Conservation (phyloP, 2,113 vertebrate genomes). For the Salvelinus sp. region DNA sequence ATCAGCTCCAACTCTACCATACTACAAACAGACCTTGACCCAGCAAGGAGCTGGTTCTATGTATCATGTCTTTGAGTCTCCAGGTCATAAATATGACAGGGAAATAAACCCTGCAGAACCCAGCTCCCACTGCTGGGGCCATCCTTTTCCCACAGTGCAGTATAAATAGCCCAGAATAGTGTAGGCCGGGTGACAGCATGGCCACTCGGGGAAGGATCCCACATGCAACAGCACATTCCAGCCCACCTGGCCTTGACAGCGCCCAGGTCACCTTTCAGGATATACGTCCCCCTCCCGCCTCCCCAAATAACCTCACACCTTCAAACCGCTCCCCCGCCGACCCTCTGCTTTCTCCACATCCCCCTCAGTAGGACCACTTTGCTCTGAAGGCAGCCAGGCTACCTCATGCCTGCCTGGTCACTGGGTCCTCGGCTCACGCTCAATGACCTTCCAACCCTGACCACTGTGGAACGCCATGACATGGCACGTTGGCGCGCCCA, state of each 20-base stretch:
- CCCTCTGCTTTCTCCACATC: constrained; percentile 8
- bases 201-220: constrained; percentile 38
- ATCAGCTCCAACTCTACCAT: constrained; percentile 13
- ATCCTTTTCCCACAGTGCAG: constrained; percentile 72
- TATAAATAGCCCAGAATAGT: constrained; percentile 75
- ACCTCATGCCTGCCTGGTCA: constrained; percentile 27
- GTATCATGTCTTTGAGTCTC: constrained; percentile 26
- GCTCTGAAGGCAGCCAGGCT: constrained; percentile 3
- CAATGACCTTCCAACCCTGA: constrained; percentile 44
- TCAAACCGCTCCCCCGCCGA: constrained; percentile 42
- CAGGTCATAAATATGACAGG: constrained; percentile 33
- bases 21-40: constrained; percentile 19
- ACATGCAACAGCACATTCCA: constrained; percentile 73
- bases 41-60: constrained; percentile 1
- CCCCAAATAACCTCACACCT: constrained; percentile 40
- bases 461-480: constrained; percentile 48
- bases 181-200: constrained; percentile 57
- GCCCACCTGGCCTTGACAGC: constrained; percentile 69
- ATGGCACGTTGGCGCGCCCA: neutral
- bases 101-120: constrained; percentile 53
- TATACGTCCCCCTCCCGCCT: constrained; percentile 22
- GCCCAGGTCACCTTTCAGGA: constrained; percentile 68
- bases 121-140: constrained; percentile 45
- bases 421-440: constrained; percentile 9
- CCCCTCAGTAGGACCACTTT: constrained; percentile 11